Evolutionary conservation across 2,113 vertebrate species (phyloP).

Genomic region (Glaucidium brasilianum): DNA sequence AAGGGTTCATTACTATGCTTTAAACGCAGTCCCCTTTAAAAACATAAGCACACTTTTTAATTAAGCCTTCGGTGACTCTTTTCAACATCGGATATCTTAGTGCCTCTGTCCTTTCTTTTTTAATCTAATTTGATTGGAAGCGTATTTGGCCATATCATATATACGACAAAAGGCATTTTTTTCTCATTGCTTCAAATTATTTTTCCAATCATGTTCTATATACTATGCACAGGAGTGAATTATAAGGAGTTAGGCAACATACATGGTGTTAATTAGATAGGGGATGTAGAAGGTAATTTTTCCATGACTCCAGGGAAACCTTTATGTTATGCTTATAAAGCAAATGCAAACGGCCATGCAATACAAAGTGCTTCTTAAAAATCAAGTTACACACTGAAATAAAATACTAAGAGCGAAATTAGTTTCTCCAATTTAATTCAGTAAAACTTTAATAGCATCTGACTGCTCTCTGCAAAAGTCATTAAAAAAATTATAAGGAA

Average conservation of each 20-base stretch:
- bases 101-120: constrained; percentile 6
- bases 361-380: constrained; percentile 59
- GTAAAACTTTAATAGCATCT: constrained; percentile 57
- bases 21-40: not conserved
- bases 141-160: constrained; percentile 23
- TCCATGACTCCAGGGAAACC: constrained; percentile 64
- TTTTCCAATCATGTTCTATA: constrained; percentile 61
- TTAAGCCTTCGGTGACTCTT: constrained; percentile 52
- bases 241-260: constrained; percentile 66
- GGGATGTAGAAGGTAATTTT: constrained; percentile 65
- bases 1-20: constrained; percentile 3
- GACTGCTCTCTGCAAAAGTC: constrained; percentile 55
- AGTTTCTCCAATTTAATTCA: constrained; percentile 60
- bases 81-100: constrained; percentile 12
- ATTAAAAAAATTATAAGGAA: constrained; percentile 57
- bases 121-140: constrained; percentile 43
- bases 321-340: constrained; percentile 65
- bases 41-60: constrained; percentile 38
- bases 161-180: constrained; percentile 43
- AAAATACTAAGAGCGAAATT: constrained; percentile 62
- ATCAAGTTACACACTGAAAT: constrained; percentile 60
- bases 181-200: constrained; percentile 64
- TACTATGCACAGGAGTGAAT: constrained; percentile 54
- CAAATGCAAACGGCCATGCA: constrained; percentile 23
- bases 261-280: constrained; percentile 71